Base-by-base conservation (phyloP, 1,140 invertebrate species). In the Drepana arcuata region DNA sequence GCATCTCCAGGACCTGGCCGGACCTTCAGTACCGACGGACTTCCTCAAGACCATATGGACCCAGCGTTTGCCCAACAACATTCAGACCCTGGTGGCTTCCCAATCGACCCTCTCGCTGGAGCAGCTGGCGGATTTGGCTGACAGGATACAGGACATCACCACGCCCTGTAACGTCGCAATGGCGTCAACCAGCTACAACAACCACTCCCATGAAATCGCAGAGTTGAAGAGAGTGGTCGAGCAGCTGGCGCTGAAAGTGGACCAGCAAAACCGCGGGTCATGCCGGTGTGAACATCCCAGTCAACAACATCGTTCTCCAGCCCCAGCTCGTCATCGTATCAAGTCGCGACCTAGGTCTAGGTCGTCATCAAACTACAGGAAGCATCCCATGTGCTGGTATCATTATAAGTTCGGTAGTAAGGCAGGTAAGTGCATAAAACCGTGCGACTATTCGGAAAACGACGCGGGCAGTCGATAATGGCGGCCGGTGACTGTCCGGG, bases 11-110 rank as follows among this genome's bases (percentile, higher is more conserved):
- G n/a, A 35, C 10, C 13, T 42, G 10, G 40, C 40, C 7, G 40
- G 40, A 11, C 46, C 13, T 9, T 5, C 18, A 5, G 9, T 21
- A 21, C 18, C 18, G 9, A 25, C 27, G 7, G 48, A 50, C 4
- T 52, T 52, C 24, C 13, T 52, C 2, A 33, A 24, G 14, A 36
- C 49, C 2, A 29, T 48, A 0, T 52, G 49, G 49, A 36, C 34
- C 2, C 34, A 24, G 14, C 38, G 34, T 13, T 23, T 42, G 2
- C 46, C 40, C 0, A 18, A 38, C 3, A 36, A 27, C 10, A 31
- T 40, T 1, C 41, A 50, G 21, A 44, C 47, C 1, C 16, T 45
- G 5, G 12, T 50, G 14, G 47, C 41, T 7, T 33, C 36, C 7
- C 41, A 50, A 29, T 18, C 26, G 15, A 29, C 28, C 16, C 7